Evolutionary conservation across 2,113 vertebrate species (phyloP).

Genomic region (Hippoglossus stenolepis): DNA sequence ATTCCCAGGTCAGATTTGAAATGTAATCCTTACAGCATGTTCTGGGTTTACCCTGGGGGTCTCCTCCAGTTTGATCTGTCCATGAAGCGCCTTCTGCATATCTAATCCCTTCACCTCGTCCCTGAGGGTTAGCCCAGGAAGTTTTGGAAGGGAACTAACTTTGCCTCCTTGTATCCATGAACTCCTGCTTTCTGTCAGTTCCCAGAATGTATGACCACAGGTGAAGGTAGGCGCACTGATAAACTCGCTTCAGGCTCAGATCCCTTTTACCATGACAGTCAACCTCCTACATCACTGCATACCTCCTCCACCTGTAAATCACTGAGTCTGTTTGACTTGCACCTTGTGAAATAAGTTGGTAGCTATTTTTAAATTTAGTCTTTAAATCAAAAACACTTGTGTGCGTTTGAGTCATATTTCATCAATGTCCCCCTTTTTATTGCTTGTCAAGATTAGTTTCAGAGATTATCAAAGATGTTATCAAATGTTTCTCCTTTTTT

Average conservation of each 20-base stretch:
- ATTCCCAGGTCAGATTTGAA: slow-evolving; percentile 13
- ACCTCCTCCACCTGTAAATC: not conserved
- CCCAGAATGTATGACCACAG: too few species aligned
- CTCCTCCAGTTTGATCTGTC: not conserved
- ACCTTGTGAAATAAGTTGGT: too few species aligned
- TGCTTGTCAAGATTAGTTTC: not conserved
- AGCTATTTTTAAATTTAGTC: too few species aligned
- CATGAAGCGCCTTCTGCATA: slow-evolving; percentile 11
- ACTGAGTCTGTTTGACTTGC: not conserved
- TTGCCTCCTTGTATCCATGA: not conserved
- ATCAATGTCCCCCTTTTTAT: not conserved
- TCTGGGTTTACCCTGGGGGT: slow-evolving; percentile 3
- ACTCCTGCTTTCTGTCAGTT: too few species aligned
- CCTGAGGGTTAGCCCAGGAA: slow-evolving; percentile 11
- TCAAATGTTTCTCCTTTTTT: not conserved
- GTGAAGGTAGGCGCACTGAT: too few species aligned
- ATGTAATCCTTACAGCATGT: slow-evolving; percentile 21
- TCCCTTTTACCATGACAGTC: too few species aligned
- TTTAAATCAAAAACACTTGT: not conserved
- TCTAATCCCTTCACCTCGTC: slow-evolving; percentile 19
- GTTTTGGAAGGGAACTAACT: slow-evolving; percentile 4
- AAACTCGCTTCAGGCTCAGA: too few species aligned
- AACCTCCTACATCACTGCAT: too few species aligned
- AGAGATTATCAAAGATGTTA: too few species aligned
- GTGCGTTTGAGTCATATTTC: not conserved